phyloP scores from a whole-genome alignment of 2,888 invertebrate genomes.

The Ennomos erosarius region DNA sequence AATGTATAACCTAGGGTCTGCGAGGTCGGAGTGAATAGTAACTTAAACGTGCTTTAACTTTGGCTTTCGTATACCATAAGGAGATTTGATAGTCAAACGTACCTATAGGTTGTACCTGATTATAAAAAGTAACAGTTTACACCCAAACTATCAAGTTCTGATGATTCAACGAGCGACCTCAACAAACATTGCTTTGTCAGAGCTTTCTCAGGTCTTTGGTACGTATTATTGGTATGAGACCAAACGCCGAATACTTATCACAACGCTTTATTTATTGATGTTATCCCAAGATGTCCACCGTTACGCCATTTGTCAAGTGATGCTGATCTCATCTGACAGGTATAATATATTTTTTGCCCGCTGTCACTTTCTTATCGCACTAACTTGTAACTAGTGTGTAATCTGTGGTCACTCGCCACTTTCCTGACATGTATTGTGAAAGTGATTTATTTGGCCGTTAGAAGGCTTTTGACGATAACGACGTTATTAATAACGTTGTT shows the following conservation, averaged over 20 bases:
- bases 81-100: too few relatives aligned
- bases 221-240: too few relatives aligned
- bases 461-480: slow-evolving; percentile 27
- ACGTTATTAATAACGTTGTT: slow-evolving; percentile 26
- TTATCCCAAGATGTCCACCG: slow-evolving; percentile 11
- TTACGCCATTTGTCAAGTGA: slow-evolving; percentile 18
- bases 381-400: slow-evolving; percentile 2
- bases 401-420: slow-evolving; percentile 4
- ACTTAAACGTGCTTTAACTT: too few relatives aligned
- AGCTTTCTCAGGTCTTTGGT: too few relatives aligned
- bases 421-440: slow-evolving; percentile 23
- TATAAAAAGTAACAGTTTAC: too few relatives aligned
- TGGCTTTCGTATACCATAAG: too few relatives aligned
- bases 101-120: too few relatives aligned
- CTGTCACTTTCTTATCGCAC: slow-evolving; percentile 16
- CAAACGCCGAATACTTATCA: neutral
- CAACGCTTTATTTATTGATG: slow-evolving; percentile 1
- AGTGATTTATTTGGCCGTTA: slow-evolving; percentile 30
- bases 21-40: too few relatives aligned
- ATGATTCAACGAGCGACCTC: too few relatives aligned
- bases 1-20: too few relatives aligned
- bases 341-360: slow-evolving; percentile 5
- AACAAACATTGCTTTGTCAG: too few relatives aligned
- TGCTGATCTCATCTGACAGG: slow-evolving; percentile 20
- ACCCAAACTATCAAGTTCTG: too few relatives aligned